Base-by-base conservation (phyloP, 2,113 vertebrate species). In the Tenebrosternarchus preto region DNA sequence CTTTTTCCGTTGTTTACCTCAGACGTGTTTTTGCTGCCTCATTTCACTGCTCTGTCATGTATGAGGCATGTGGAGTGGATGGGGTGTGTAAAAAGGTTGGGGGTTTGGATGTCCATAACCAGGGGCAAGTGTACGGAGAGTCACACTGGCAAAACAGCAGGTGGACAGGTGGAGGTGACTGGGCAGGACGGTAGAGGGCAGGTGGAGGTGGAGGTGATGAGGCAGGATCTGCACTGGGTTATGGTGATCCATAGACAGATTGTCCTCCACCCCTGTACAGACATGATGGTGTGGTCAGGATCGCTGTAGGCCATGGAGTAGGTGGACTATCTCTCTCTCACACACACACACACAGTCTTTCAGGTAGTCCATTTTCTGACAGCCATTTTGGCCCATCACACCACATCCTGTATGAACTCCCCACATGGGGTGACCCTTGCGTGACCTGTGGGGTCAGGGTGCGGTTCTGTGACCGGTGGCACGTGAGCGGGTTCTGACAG, bases 211-310 rank as follows among this genome's bases (percentile, higher is more conserved):
- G 3, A 3, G 77, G 31, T 22, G 5, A 24, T 53, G 27, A 6
- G 17, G 33, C 5, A 5, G 67, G 25, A 11, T 15, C 31, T 39
- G 2, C 20, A n/a, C 31, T 4, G 31, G 64, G 33, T 68, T 39
- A 78, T 71, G 22, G 29, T 64, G 59, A 81, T 63, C 60, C 39
- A 29, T 46, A 59, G 75, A 70, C 25, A 25, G 12, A 19, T 39
- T 72, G 77, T 82, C 80, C 80, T 31, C n/a, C 46, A 56, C 78
- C 63, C 61, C 74, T 73, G 75, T 46, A 50, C 22, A 64, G 70
- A 75, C 83, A 64, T 12, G 53, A 33, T 73, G 53, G 27, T 73
- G 61, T 31, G 72, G 56, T 60, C 24, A 16, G 20, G 57, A 64
- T 57, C 20, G 66, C 46, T 83, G 64, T 57, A 50, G 46, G 72